Evolutionary conservation across 92 coral and sea anemone species (phyloP).

Genomic region (Epizoanthus scotinus): DNA sequence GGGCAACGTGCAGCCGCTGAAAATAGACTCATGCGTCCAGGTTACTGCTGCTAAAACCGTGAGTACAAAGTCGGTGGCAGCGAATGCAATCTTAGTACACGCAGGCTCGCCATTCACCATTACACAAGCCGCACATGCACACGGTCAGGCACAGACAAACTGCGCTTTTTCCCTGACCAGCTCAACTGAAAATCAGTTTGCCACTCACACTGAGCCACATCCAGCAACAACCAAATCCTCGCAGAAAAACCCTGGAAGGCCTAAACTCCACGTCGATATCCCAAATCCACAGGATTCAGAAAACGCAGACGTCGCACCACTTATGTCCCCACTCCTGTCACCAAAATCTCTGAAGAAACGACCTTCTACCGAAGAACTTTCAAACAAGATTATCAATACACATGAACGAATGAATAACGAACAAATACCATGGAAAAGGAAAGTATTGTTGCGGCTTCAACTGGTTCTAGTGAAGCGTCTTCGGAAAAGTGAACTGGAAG

Average conservation of each 20-base stretch:
- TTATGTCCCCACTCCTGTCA: not conserved
- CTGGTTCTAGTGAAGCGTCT: conserved; percentile 57
- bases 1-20: not conserved
- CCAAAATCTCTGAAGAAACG: conserved; percentile 39
- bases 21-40: conserved; percentile 28
- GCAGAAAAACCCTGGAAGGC: not conserved
- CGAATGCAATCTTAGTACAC: conserved; percentile 1
- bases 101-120: not conserved
- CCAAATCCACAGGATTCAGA: not conserved
- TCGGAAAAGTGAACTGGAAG: conserved; percentile 60
- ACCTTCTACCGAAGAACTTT: conserved; percentile 55
- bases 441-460: conserved; percentile 66
- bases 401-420: conserved; percentile 65
- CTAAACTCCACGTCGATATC: not conserved
- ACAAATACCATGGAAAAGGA: conserved; percentile 78
- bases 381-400: conserved; percentile 63
- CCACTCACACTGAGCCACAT: not conserved
- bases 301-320: conserved; percentile 1
- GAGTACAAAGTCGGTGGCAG: conserved; percentile 34
- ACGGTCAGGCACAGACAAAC: not conserved
- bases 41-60: conserved; percentile 12
- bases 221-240: not conserved
- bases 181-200: not conserved
- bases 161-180: not conserved
- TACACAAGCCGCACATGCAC: not conserved